Conservation (phyloP, 2,113 vertebrate species). For the Mustelus asterias region DNA sequence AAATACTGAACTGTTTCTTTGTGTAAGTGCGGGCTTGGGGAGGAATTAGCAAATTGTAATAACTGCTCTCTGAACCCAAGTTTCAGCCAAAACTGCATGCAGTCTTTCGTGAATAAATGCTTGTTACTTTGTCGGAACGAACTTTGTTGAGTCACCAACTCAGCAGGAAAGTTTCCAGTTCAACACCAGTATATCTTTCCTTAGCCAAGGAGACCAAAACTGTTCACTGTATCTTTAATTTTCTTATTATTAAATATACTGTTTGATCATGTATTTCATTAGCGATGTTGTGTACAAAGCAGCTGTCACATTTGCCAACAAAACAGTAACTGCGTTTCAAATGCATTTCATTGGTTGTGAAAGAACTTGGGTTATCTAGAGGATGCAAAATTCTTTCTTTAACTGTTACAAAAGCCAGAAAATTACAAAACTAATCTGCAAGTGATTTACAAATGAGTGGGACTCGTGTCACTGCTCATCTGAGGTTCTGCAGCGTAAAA, state of each 20-base stretch:
- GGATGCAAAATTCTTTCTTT: not conserved
- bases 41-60: too few species aligned
- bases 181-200: too few species aligned
- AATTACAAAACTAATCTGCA: not conserved
- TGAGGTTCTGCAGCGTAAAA: not conserved
- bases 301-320: not conserved
- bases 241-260: not conserved
- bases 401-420: not conserved
- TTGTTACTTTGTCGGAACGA: too few species aligned
- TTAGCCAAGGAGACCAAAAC: too few species aligned
- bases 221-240: not conserved
- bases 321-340: not conserved
- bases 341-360: not conserved
- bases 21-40: too few species aligned
- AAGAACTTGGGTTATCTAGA: not conserved
- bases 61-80: too few species aligned
- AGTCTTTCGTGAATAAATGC: too few species aligned
- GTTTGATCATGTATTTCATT: not conserved
- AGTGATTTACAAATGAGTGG: not conserved
- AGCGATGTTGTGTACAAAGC: not conserved
- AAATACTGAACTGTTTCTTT: too few species aligned
- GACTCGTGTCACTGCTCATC: not conserved
- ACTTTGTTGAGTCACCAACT: too few species aligned
- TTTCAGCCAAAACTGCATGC: too few species aligned
- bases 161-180: too few species aligned